Percentiles rank a stretch among this genome's conserved stretches.
Evolutionary conservation across 2,888 invertebrate species (phyloP).

Genomic region (Mechanitis mazaeus): DNA sequence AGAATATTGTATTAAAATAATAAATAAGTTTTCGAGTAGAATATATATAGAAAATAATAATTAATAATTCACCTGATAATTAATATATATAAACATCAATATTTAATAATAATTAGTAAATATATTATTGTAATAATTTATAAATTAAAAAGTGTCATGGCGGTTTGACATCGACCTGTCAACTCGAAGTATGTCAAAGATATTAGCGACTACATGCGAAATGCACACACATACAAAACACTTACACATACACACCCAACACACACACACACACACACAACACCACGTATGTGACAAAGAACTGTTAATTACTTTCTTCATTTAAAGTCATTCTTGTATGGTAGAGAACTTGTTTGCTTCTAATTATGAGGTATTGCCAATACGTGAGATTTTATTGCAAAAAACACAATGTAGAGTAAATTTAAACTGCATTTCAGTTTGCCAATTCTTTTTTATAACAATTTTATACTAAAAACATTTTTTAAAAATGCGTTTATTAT

Average conservation of each 20-base stretch:
- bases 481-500: too few species aligned
- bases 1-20: neutral
- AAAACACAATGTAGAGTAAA: too few species aligned
- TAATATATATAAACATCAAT: too few species aligned
- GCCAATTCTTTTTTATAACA: too few species aligned
- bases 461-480: too few species aligned
- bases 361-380: constrained; percentile 5
- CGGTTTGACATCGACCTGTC: constrained; percentile 11
- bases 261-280: neutral
- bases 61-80: too few species aligned
- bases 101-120: too few species aligned
- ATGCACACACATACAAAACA: constrained; percentile 15
- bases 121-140: neutral
- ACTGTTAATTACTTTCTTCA: constrained; percentile 6
- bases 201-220: constrained; percentile 38
- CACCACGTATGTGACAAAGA: neutral
- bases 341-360: constrained; percentile 1
- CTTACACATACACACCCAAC: neutral
- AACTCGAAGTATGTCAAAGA: constrained; percentile 42
- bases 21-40: too few species aligned
- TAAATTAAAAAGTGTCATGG: constrained; percentile 5
- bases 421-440: neutral
- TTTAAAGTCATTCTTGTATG: constrained; percentile 2
- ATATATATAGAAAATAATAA: too few species aligned
- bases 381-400: neutral